Evolutionary conservation across 2,888 invertebrate genomes (phyloP), one percentile per base, ranked within the genome.

Genomic region (Argyresthia goedartella): DNA sequence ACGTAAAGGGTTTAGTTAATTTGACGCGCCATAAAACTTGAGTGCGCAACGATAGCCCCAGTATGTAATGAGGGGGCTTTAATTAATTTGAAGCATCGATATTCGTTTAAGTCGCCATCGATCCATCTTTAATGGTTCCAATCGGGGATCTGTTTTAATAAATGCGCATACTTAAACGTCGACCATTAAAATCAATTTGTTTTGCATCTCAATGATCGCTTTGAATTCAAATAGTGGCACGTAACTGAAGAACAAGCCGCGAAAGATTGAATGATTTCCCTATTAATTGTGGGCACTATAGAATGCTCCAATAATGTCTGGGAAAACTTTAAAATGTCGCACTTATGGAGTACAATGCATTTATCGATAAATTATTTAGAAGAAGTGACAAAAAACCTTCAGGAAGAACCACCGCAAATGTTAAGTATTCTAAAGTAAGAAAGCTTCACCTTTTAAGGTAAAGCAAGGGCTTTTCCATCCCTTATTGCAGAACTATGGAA

Each of bases 171-270:
- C 63, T 64, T 69, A 70, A 71, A 62, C 57, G 63, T 58, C 52
- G 55, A 58, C 62, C 63, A 70, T 69, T 67, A 67, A 63, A 70
- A 68, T 60, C 69, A 71, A 74, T 74, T 71, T 71, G 71, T 72
- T 13, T 49, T 49, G 49, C 41, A 49, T 71, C 67, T 66, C 64
- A 63, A 65, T 67, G 66, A 64, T 63, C 60, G 58, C 62, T 63
- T 59, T 47, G 54, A 61, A 59, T 60, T 36, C 36, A 48, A 48
- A 45, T 45, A 55, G 60, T 57, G 60, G 57, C 59, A 57, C 60
- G 0, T 33, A 11, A 33, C 33, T 11, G 46, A 11, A 15, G 9
- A 15, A 44, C 44, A 44, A 44, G 14, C 14, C 10, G 25, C 25
- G 25, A 6, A 25, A 2, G 25, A 25, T 25, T 25, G 25, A 25